Percentiles rank a stretch among this genome's conserved stretches.
Conservation (phyloP, 2,113 vertebrate species). For the Apeltes quadracus region DNA sequence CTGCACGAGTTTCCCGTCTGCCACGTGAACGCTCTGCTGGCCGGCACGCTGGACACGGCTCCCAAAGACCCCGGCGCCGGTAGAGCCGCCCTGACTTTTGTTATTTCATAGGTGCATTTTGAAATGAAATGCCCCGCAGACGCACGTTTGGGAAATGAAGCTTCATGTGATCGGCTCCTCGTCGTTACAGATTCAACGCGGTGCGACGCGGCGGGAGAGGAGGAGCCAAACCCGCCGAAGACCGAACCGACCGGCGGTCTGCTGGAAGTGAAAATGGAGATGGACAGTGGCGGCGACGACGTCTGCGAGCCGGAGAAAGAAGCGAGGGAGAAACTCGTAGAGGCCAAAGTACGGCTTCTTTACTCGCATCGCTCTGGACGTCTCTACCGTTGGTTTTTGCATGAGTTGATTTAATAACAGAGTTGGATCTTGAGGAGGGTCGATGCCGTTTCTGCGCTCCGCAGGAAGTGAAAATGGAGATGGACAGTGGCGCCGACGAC, state of each 20-base stretch:
- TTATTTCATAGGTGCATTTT: not conserved
- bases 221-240: constrained; percentile 55
- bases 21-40: constrained; percentile 88
- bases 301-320: constrained; percentile 70
- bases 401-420: not conserved
- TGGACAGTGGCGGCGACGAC: constrained; percentile 32
- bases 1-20: constrained; percentile 94
- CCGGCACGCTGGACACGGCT: constrained; percentile 81
- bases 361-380: not conserved
- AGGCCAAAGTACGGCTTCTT: constrained; percentile 78
- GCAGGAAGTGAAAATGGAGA: constrained; percentile 61
- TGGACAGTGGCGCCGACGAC: constrained; percentile 32
- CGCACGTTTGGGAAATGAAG: no score
- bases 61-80: constrained; percentile 58
- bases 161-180: no score
- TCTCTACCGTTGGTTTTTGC: not conserved
- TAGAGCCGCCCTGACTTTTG: constrained; percentile 15
- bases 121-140: not conserved
- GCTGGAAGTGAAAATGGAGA: constrained; percentile 61
- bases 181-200: constrained; percentile 34
- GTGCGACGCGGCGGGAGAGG: constrained; percentile 66
- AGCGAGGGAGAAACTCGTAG: constrained; percentile 71
- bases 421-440: not conserved
- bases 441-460: not conserved
- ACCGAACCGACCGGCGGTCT: constrained; percentile 31